Base-by-base conservation (phyloP, 2,888 invertebrate genomes). In the Cheilosia soror region DNA sequence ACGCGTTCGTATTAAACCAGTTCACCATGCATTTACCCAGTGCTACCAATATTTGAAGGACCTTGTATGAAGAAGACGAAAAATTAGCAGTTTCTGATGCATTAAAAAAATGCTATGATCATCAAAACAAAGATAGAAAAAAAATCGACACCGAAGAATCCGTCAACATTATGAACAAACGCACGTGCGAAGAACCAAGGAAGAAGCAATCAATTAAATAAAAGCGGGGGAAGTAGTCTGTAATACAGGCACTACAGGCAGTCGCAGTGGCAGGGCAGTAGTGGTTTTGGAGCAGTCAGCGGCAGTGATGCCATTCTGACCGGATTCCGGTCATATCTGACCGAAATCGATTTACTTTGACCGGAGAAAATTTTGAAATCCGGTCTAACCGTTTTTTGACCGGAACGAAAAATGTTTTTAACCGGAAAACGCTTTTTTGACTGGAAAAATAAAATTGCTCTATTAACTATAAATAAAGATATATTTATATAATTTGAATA, bases 41-140 rank as follows among this genome's bases (percentile, higher is more conserved):
- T 42, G 27, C 9, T 44, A n/a, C n/a, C n/a, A n/a, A 72, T 62
- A 40, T 72, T 72, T 20, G 55, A 73, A 31, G 44, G 55, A 31
- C 37, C n/a, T n/a, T 72, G 11, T 73, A 44, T 47, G 63, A 63
- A 60, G 63, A 73, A 63, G 73, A 55, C 4, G 72, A 72, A 40
- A 72, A 62, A n/a, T 20, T 55, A 40, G 31, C 40, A 31, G 13
- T 73, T 55, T 4, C 44, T 9, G 73, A 75, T 20, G 65, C 73
- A 60, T 31, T 75, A 31, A 65, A 75, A 60, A 75, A 75, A 15
- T n/a, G 47, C 57, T 1, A 37, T 75, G 44, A 65, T 73, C 33
- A 55, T 63, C 2, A 44, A 73, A 55, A 73, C 53, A 9, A 75
- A 73, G 55, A 40, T 73, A 4, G 15, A 29, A 20, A 55, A 31